Conservation (phyloP, 2,797 vertebrate species). For the Phyllotis vaccarum region DNA sequence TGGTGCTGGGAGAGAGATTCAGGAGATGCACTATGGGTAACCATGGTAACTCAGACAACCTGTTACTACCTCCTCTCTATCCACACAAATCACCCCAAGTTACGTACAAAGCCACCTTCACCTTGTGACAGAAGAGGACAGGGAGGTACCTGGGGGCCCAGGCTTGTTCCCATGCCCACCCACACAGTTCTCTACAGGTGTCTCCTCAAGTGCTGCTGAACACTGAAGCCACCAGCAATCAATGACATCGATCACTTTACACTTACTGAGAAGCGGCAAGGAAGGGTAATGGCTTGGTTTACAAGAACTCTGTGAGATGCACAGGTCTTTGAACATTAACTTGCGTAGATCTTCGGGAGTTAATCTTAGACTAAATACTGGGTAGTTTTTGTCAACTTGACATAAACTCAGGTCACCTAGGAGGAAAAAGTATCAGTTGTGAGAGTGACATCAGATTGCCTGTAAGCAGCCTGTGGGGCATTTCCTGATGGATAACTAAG, state of each 20-base stretch:
- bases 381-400: background rate
- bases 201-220: background rate
- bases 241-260: background rate
- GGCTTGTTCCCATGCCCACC: background rate
- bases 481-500: background rate
- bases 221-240: no score
- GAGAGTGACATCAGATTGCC: background rate
- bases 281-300: background rate
- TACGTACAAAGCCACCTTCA: background rate
- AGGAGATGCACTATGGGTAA: background rate
- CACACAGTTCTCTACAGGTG: no score
- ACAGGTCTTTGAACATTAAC: background rate
- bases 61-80: accelerated
- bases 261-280: background rate
- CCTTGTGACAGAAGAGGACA: background rate
- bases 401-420: background rate
- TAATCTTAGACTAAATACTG: background rate
- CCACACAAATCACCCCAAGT: background rate
- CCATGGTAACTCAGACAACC: no score
- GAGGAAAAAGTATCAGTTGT: background rate
- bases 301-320: background rate
- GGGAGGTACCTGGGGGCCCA: no score
- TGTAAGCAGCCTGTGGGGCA: background rate
- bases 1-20: accelerated
- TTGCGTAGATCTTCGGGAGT: slow-evolving; percentile 7